Percentiles rank a stretch among this genome's conserved stretches.
Evolutionary conservation across 2,797 vertebrate genomes (phyloP).

Genomic region (Darevskia nairensis): DNA sequence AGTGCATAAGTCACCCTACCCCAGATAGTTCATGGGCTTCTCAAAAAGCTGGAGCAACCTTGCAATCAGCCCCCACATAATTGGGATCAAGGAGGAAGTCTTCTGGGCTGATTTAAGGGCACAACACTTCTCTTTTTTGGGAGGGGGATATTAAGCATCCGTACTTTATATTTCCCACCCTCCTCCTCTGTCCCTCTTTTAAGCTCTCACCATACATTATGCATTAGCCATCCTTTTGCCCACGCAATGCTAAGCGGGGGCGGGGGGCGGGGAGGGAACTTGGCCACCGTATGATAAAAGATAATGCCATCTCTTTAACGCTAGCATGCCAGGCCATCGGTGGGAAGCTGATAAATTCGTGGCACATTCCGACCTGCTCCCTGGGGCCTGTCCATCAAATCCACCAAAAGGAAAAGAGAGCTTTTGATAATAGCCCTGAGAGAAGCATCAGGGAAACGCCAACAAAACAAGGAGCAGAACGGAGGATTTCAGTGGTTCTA

Average conservation of each 20-base stretch:
- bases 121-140: neutral
- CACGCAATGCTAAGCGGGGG: neutral
- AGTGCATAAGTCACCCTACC: neutral
- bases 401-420: constrained; percentile 8
- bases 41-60: neutral
- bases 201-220: constrained; percentile 8
- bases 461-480: neutral
- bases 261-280: rapidly evolving
- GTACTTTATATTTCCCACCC: neutral
- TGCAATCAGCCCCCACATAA: neutral
- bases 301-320: neutral
- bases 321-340: neutral
- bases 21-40: neutral
- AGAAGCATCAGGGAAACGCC: constrained; percentile 14
- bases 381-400: constrained; percentile 12
- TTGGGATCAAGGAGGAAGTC: neutral
- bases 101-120: neutral
- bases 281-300: constrained; percentile 16
- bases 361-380: constrained; percentile 23
- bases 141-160: neutral
- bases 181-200: neutral
- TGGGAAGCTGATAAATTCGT: neutral
- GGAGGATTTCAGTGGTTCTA: neutral
- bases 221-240: constrained; percentile 32
- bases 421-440: constrained; percentile 28